These are phyloP conservation scores for Apamea monoglypha DNA, from an alignment of 2,888 invertebrate genomes.

Conservation along the genomic window DNA sequence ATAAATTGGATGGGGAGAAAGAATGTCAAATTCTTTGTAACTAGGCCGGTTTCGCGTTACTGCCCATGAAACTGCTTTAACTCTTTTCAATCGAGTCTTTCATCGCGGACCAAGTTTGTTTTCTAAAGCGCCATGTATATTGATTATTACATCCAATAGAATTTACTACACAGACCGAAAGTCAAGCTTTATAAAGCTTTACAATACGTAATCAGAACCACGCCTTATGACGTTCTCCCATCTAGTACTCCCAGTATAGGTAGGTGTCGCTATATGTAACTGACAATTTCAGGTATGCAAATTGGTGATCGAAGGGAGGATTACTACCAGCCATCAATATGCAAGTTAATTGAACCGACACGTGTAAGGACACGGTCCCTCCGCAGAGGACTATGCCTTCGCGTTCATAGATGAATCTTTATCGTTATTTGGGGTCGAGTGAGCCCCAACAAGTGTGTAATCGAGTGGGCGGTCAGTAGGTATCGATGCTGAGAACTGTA, in stretches of 20 bases:
- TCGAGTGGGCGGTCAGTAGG: constrained; percentile 39
- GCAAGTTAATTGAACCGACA: constrained; percentile 44
- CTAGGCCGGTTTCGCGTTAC: constrained; percentile 39
- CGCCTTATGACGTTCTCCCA: not conserved
- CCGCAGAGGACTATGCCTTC: constrained; percentile 10
- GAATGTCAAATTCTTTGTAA: constrained; percentile 53
- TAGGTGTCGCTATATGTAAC: not conserved
- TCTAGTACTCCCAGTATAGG: not conserved
- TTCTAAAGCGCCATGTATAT: constrained; percentile 11
- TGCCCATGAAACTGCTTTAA: constrained; percentile 48
- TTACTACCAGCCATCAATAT: constrained; percentile 43
- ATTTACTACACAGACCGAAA: not conserved
- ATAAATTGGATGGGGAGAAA: constrained; percentile 54
- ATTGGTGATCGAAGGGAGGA: constrained; percentile 31
- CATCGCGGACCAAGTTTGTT: constrained; percentile 16
- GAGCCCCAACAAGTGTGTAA: constrained; percentile 47
- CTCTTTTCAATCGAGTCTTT: constrained; percentile 48
- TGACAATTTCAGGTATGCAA: constrained; percentile 33
- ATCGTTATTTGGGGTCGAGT: constrained; percentile 46
- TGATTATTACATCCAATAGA: constrained; percentile 11
- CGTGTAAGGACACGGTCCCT: constrained; percentile 23
- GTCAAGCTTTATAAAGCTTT: not conserved
- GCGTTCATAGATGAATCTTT: constrained; percentile 46
- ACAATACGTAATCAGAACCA: constrained; percentile 5
- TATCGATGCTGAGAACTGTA: constrained; percentile 21